phyloP scores from a whole-genome alignment of 2,113 vertebrate genomes.

The Laticauda colubrina region DNA sequence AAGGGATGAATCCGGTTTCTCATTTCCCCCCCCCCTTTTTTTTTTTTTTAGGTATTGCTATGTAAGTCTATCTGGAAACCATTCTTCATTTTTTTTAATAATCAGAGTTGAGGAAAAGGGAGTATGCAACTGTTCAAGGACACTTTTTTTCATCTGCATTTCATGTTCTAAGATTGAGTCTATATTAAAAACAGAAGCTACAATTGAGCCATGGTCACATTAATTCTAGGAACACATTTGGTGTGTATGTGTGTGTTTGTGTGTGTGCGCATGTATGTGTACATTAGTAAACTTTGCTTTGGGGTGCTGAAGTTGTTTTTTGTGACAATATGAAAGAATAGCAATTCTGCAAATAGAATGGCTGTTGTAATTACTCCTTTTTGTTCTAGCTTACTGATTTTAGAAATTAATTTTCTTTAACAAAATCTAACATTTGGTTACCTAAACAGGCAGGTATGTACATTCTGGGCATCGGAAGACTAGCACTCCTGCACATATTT shows the following conservation, averaged over 20 bases:
- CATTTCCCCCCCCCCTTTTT: fast-evolving
- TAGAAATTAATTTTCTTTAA: neutral
- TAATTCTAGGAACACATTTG: neutral
- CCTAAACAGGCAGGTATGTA: neutral
- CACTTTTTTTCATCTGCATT: neutral
- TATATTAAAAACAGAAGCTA: neutral
- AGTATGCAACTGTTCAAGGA: neutral
- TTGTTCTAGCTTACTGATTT: neutral
- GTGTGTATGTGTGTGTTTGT: too few relatives aligned
- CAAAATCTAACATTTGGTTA: neutral
- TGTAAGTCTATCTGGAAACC: neutral
- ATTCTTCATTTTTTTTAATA: neutral
- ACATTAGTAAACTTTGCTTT: neutral
- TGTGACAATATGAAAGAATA: neutral
- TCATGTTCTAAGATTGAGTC: neutral
- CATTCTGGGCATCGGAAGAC: neutral
- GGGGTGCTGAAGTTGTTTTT: neutral
- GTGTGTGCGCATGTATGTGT: neutral
- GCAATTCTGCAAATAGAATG: neutral
- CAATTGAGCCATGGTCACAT: neutral
- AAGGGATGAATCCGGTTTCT: neutral
- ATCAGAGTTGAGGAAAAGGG: neutral
- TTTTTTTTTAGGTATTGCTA: neutral
- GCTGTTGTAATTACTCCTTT: neutral
- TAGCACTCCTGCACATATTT: neutral